phyloP scores from a whole-genome alignment of 2,888 invertebrate species.

The Spodoptera picta region DNA sequence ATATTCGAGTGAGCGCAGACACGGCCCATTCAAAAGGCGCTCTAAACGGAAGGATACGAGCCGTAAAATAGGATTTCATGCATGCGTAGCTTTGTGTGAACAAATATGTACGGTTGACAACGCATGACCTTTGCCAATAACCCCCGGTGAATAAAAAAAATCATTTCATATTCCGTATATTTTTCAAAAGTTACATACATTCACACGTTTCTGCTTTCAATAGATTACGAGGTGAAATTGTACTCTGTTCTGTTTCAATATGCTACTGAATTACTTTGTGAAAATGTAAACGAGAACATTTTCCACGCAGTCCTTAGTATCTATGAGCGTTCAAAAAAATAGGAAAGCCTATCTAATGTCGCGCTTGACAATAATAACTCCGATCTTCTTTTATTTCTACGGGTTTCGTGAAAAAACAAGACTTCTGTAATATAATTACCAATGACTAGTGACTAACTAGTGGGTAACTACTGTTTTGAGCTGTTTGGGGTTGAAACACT shows the following conservation, averaged over 20 bases:
- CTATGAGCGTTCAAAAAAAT: too few relatives aligned
- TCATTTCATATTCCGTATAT: conserved; percentile 61
- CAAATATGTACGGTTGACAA: conserved; percentile 86
- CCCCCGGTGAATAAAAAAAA: conserved; percentile 71
- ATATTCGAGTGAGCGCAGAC: conserved; percentile 80
- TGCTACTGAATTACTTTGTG: too few relatives aligned
- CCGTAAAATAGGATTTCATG: conserved; percentile 88
- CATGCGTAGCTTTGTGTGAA: conserved; percentile 86
- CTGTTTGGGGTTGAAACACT: too few relatives aligned
- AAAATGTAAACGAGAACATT: too few relatives aligned
- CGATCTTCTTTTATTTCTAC: too few relatives aligned
- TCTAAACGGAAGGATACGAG: conserved; percentile 85
- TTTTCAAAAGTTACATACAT: conserved; percentile 41
- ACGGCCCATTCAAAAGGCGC: conserved; percentile 84
- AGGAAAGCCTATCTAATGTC: too few relatives aligned
- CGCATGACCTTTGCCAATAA: conserved; percentile 83
- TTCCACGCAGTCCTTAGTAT: too few relatives aligned
- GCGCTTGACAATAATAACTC: too few relatives aligned
- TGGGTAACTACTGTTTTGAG: too few relatives aligned
- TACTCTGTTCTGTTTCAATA: conserved; percentile 6
- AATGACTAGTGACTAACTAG: too few relatives aligned
- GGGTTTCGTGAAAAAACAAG: too few relatives aligned
- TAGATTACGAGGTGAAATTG: conserved; percentile 12
- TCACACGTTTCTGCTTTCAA: conserved; percentile 25
- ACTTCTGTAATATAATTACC: too few relatives aligned